Evolutionary conservation across 2,113 vertebrate genomes (phyloP).

Genomic region (Rhinolophus ferrumequinum): DNA sequence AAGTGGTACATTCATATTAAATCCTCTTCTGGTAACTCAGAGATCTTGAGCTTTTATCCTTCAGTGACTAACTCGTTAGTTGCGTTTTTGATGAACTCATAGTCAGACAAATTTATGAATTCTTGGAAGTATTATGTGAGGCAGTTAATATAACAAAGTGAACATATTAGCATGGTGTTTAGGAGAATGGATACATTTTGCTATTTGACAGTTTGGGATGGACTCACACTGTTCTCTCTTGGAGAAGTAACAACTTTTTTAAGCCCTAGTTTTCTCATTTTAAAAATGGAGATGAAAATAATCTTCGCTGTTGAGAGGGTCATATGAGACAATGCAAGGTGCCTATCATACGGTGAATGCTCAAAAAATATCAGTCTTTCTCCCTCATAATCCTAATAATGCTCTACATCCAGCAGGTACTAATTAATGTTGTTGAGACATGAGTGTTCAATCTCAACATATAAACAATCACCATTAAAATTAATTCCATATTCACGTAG

Average conservation of each 20-base stretch:
- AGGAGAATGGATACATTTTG: background rate
- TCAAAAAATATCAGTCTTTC: background rate
- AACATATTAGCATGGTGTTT: background rate
- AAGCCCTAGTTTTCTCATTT: constrained; percentile 21
- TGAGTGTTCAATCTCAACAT: background rate
- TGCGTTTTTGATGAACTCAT: background rate
- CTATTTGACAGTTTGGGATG: constrained; percentile 11
- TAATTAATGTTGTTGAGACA: background rate
- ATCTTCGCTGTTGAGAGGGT: constrained; percentile 5
- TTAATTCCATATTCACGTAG: background rate
- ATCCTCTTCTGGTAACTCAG: background rate
- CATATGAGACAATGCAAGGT: background rate
- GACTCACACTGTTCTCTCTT: background rate
- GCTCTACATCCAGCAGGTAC: background rate
- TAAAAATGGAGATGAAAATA: background rate
- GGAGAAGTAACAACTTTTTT: background rate
- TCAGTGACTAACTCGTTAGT: background rate
- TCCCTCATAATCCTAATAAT: background rate
- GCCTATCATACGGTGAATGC: background rate
- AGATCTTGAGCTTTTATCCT: background rate
- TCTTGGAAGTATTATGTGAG: background rate
- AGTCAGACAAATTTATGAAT: background rate
- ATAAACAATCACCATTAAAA: background rate
- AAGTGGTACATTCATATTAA: constrained; percentile 32
- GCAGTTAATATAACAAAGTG: background rate